Base-by-base conservation (phyloP, 1,140 invertebrate species). In the Drosophila sproati region DNA sequence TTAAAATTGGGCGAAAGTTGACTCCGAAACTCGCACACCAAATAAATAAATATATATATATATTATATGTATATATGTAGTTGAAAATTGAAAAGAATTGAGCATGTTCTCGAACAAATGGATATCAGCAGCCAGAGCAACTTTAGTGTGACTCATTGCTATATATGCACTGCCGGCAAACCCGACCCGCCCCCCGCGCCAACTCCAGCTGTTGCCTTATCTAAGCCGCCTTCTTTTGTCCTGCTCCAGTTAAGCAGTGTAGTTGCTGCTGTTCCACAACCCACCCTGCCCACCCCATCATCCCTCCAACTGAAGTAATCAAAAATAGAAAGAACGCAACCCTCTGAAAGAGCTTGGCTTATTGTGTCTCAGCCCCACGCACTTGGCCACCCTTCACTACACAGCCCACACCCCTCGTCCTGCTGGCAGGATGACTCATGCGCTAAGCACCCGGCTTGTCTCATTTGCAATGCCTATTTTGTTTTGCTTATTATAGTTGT, bases 381-480 rank as follows among this genome's bases (percentile, higher is more conserved):
- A 39, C 51, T 32, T 20, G 20, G 20, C 20, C 67, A 51, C 32
- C 67, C 72, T 51, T n/a, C 43, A 7, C 10, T 8, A 7, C 28
- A 12, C 20, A 20, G 20, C 62, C 61, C 61, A 72, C 72, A 43
- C 57, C 20, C 43, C 45, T 66, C 61, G 57, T 51, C 66, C 66
- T 50, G 35, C 31, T 60, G 57, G 5, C 41, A 20, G 50, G 37
- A 75, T 75, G 67, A 75, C 52, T 75, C 72, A 75, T 75, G 52
- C 63, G 37, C 41, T 56, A 41, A 20, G 45, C 43, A 48, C 37
- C 34, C 43, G 20, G 1, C 41, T 68, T 69, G 63, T 75, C 67
- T 71, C 67, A 71, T 75, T 75, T 70, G 67, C 43, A 71, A 57
- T 75, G 73, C 67, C 73, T 71, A 63, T 62, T 73, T 60, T 59